phyloP scores from a whole-genome alignment of 2,797 vertebrate species.

The Smutsia temminckii region DNA sequence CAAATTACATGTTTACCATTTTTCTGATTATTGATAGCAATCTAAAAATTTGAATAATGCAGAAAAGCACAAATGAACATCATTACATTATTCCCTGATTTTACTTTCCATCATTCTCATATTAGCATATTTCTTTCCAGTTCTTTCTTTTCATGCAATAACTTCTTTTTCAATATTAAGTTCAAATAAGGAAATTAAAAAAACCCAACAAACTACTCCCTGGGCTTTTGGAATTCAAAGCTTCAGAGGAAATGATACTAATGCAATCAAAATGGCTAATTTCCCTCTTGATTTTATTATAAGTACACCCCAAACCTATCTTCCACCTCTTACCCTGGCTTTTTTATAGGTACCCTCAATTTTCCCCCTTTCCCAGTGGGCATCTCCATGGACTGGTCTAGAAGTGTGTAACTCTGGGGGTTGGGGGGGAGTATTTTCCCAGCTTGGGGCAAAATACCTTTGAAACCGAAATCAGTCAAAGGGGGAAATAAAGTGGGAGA shows the following conservation, averaged over 20 bases:
- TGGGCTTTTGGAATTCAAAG: neutral
- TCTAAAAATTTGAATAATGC: neutral
- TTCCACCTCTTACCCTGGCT: neutral
- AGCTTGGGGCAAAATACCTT: too few species aligned
- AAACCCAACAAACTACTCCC: neutral
- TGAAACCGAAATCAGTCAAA: too few species aligned
- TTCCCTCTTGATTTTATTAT: neutral
- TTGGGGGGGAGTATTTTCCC: too few species aligned
- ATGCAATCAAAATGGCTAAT: neutral
- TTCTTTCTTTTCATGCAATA: neutral
- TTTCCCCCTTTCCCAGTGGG: neutral
- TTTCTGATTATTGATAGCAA: neutral
- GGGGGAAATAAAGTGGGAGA: too few species aligned
- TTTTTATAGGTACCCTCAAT: neutral
- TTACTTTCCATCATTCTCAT: rapidly evolving
- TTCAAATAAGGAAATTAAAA: conserved; percentile 24
- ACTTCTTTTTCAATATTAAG: neutral
- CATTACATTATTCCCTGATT: neutral
- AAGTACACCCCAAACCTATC: neutral
- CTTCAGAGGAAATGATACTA: neutral
- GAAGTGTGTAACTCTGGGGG: neutral
- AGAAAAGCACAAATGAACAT: neutral
- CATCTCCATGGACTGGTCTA: neutral
- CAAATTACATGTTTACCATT: neutral
- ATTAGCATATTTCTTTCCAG: neutral